Conservation (phyloP, 2,113 vertebrate species). For the Spermophilus dauricus region DNA sequence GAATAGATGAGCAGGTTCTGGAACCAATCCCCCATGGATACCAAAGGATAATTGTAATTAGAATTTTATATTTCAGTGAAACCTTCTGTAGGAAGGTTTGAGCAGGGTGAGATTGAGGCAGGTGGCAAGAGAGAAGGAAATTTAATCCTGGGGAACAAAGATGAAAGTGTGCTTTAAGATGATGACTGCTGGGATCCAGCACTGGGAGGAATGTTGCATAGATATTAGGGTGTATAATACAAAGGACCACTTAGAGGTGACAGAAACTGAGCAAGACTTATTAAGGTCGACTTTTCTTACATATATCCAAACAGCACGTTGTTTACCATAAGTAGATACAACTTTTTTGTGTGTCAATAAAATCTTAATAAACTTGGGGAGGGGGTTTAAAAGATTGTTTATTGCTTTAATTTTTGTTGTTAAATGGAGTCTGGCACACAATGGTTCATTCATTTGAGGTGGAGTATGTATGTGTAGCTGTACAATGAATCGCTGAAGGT, state of each 20-base stretch:
- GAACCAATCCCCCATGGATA: no score
- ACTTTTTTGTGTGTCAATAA: neutral
- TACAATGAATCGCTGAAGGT: neutral
- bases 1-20: neutral
- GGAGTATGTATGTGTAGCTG: neutral
- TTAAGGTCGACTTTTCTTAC: neutral
- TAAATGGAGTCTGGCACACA: neutral
- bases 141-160: neutral
- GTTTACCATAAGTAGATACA: neutral
- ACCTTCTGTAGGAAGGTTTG: neutral
- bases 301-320: neutral
- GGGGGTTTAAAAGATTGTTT: neutral
- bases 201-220: neutral
- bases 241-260: neutral
- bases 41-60: neutral
- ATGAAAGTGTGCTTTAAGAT: neutral
- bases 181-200: no score
- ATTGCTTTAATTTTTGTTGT: neutral
- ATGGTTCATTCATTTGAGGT: neutral
- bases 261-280: neutral
- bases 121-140: neutral
- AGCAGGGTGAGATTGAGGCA: neutral
- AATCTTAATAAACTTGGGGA: neutral
- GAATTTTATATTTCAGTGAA: slow-evolving; percentile 20
- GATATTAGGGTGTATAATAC: neutral